phyloP scores from a whole-genome alignment of 2,888 invertebrate species.

The Apamea sordens region DNA sequence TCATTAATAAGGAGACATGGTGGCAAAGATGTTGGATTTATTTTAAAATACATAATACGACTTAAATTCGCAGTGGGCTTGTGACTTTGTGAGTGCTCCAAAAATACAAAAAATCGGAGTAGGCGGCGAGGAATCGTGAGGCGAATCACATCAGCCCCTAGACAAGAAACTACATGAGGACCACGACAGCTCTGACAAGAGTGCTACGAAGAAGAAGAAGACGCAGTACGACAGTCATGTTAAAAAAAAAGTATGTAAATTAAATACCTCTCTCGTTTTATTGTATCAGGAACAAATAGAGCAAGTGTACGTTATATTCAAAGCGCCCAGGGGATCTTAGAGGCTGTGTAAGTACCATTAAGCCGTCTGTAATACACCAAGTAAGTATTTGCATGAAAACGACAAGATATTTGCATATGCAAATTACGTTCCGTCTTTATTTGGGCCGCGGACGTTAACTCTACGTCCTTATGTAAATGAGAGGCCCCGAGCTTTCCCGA shows the following conservation, averaged over 20 bases:
- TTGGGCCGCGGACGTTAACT: conserved; percentile 86
- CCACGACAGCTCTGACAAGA: not conserved
- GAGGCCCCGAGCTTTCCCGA: conserved; percentile 74
- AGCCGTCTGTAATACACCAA: conserved; percentile 88
- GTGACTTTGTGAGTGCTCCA: not conserved
- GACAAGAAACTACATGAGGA: not conserved
- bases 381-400: conserved; percentile 88
- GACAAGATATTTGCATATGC: conserved; percentile 88
- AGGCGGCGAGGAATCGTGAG: not conserved
- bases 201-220: not conserved
- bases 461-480: conserved; percentile 84
- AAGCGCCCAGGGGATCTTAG: conserved; percentile 77
- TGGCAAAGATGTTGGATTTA: conserved; percentile 9
- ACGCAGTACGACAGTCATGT: conserved; percentile 12
- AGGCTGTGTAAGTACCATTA: conserved; percentile 85
- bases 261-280: conserved; percentile 71
- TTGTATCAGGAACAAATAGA: conserved; percentile 77
- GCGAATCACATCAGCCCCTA: not conserved
- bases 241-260: conserved; percentile 60
- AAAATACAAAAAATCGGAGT: not conserved
- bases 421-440: conserved; percentile 88
- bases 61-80: not conserved
- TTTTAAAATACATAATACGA: not conserved
- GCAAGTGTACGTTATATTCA: conserved; percentile 64
- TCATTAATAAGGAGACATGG: conserved; percentile 20